Conservation (phyloP, 2,113 vertebrate species). For the Jacana jacana region DNA sequence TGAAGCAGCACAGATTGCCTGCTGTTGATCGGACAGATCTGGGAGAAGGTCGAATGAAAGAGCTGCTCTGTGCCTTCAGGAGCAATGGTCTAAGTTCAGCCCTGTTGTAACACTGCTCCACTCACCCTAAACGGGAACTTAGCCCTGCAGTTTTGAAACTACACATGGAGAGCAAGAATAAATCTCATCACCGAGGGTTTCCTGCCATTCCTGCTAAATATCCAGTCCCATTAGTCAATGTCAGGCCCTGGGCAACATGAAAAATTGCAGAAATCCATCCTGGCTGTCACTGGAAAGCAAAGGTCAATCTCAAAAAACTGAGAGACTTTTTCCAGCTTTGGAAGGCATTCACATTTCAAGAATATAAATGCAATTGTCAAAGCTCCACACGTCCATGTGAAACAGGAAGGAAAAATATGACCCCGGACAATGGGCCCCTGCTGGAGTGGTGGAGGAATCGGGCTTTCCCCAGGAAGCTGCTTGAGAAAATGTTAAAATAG, state of each 20-base stretch:
- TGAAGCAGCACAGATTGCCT: neutral
- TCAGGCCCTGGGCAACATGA: slow-evolving; percentile 7
- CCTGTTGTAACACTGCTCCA: neutral
- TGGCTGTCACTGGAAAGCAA: slow-evolving; percentile 49
- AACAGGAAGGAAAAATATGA: slow-evolving; percentile 56
- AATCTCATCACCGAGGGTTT: neutral
- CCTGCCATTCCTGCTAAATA: slow-evolving; percentile 37
- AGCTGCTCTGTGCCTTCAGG: neutral
- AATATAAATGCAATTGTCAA: slow-evolving; percentile 46
- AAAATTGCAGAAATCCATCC: slow-evolving; percentile 56
- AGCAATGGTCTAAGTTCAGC: neutral
- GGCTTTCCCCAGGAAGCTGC: neutral
- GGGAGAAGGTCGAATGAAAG: neutral
- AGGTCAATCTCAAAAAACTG: slow-evolving; percentile 44
- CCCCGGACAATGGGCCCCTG: slow-evolving; percentile 26
- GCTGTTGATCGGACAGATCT: neutral
- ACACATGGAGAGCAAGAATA: neutral
- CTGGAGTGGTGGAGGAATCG: neutral
- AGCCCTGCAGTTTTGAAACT: slow-evolving; percentile 11
- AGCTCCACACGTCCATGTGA: neutral
- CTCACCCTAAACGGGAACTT: slow-evolving; percentile 7
- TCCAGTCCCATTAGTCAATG: slow-evolving; percentile 49
- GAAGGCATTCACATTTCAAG: slow-evolving; percentile 22
- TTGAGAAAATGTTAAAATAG: slow-evolving; percentile 42
- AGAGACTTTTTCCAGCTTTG: slow-evolving; percentile 26